Evolutionary conservation across 2,888 invertebrate genomes (phyloP), one percentile per base, ranked within the genome.

Genomic region (Thereva unica): DNA sequence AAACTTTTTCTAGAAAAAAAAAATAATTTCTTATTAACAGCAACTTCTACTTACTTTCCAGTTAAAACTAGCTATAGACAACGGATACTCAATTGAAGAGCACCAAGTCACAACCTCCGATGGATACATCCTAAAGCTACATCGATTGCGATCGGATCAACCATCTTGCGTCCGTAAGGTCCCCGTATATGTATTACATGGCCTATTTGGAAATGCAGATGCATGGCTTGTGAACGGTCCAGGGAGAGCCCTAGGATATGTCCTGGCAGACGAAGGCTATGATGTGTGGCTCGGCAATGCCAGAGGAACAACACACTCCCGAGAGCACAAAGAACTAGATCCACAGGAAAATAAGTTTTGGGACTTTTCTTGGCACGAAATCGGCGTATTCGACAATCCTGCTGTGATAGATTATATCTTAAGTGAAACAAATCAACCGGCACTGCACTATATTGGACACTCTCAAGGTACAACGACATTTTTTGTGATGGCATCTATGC

Each of bases 361-460:
- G 87, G 78, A 83, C 61, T 88, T 83, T 73, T 88, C 88, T 64
- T 91, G 86, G 81, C 87, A 90, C 72, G 88, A 92, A 76, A 87
- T 89, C 84, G 90, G 88, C 0, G 70, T 83, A 23, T 84, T 86
- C 70, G 96, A 96, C 78, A 75, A 95, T 42, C 93, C 95, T 1
- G 85, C 90, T 0, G 89, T 89, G 83, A 88, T 97, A 53, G 90
- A 95, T 75, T 87, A 88, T 74, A 83, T 88, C n/a, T 78, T 89
- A 1, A 73, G 76, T 0, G 59, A 72, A 2, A 89, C 92, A 0
- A 84, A 84, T 0, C 82, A 84, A 37, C 71, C 83, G 1, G 81
- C 86, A 57, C 74, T 95, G 0, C 88, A 89, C 73, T 93, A 93
- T 76, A 80, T 91, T 1, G 95, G 93, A 0, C 92, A 93, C 76